phyloP scores from a whole-genome alignment of 64 coral and sea anemone species.

The Montipora capricornis region DNA sequence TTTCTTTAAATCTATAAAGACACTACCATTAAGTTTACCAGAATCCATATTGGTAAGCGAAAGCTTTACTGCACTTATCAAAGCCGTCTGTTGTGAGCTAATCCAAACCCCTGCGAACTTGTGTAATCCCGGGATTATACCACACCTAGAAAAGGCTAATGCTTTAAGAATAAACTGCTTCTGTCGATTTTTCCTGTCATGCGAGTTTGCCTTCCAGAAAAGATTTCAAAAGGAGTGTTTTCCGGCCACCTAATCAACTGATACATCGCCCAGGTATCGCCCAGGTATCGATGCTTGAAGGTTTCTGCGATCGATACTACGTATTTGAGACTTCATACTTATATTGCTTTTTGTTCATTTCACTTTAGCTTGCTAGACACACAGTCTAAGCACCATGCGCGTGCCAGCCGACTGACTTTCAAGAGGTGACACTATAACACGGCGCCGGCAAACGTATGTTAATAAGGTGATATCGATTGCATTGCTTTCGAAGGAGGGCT shows the following conservation, averaged over 20 bases:
- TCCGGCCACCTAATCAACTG: background rate
- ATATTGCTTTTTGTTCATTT: background rate
- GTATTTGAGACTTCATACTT: background rate
- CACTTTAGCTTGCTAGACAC: background rate
- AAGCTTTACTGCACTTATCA: too few relatives aligned
- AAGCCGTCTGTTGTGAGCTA: too few relatives aligned
- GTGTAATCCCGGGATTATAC: too few relatives aligned
- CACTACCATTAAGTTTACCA: too few relatives aligned
- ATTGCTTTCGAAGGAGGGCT: slow-evolving; percentile 28
- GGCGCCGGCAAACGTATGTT: slow-evolving; percentile 16
- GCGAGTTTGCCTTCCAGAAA: too few relatives aligned
- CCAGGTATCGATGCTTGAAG: background rate
- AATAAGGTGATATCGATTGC: slow-evolving; percentile 47
- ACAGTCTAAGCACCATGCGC: background rate
- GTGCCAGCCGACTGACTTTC: background rate
- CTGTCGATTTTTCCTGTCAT: too few relatives aligned
- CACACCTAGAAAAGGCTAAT: too few relatives aligned
- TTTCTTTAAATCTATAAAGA: too few relatives aligned
- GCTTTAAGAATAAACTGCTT: too few relatives aligned
- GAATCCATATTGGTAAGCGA: too few relatives aligned
- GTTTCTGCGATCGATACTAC: background rate
- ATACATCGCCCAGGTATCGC: background rate
- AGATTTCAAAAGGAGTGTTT: too few relatives aligned
- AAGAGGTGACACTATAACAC: background rate
- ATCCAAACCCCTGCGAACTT: too few relatives aligned